Evolutionary conservation across 1,140 invertebrate genomes (phyloP).

Genomic region (Pseudomyrmex gracilis): DNA sequence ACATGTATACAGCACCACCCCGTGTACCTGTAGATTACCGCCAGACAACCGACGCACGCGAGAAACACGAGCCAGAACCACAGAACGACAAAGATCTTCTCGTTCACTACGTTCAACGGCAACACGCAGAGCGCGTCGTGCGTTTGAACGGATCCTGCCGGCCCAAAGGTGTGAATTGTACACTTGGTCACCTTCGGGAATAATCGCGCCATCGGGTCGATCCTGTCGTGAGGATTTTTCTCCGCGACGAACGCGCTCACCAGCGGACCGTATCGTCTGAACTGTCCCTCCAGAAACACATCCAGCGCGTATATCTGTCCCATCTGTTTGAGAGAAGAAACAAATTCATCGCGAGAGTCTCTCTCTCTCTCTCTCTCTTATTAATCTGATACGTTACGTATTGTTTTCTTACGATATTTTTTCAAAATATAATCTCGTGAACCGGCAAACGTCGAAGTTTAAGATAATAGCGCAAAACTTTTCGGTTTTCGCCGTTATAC

Average conservation of each 20-base stretch:
- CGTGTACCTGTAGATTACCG: slow-evolving; percentile 81
- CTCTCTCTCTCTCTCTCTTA: no score
- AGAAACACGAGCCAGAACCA: slow-evolving; percentile 87
- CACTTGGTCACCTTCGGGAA: slow-evolving; percentile 95
- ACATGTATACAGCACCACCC: no score
- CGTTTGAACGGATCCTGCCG: slow-evolving; percentile 76
- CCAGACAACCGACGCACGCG: slow-evolving; percentile 78
- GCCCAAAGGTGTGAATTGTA: slow-evolving; percentile 86
- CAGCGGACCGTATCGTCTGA: slow-evolving; percentile 89
- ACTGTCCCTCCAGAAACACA: slow-evolving; percentile 88
- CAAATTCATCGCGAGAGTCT: neutral
- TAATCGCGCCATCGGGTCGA: slow-evolving; percentile 87
- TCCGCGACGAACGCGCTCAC: slow-evolving; percentile 84
- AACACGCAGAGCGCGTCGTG: slow-evolving; percentile 87
- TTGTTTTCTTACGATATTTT: no score
- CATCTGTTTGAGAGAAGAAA: slow-evolving; percentile 61
- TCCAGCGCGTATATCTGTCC: slow-evolving; percentile 86
- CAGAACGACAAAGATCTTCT: slow-evolving; percentile 86
- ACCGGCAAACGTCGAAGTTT: neutral
- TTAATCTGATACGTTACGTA: no score
- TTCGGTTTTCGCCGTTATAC: neutral
- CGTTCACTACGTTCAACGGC: slow-evolving; percentile 87
- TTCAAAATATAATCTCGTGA: neutral
- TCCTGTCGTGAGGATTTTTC: slow-evolving; percentile 76
- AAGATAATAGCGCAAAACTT: neutral